These are phyloP conservation scores for Cephus pulcher DNA, from an alignment of 2,888 invertebrate genomes.

Conservation along the genomic window DNA sequence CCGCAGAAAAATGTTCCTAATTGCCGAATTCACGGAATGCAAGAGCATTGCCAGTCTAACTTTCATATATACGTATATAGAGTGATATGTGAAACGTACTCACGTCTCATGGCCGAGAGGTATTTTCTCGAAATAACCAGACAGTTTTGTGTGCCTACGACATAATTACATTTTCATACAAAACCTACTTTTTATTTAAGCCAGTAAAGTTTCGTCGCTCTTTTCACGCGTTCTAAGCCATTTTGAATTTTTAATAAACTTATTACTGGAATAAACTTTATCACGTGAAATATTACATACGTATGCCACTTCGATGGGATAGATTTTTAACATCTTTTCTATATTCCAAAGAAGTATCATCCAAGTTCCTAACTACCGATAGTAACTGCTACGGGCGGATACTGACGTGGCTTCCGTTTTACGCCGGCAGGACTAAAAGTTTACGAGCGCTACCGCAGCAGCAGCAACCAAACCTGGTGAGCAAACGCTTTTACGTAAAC, in stretches of 20 bases:
- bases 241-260: background rate
- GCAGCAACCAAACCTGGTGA: slow-evolving; percentile 20
- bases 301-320: background rate
- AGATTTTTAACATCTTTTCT: background rate
- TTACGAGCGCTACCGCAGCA: slow-evolving; percentile 34
- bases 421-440: slow-evolving; percentile 31
- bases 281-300: background rate
- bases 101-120: background rate
- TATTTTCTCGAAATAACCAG: background rate
- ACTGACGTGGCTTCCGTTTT: slow-evolving; percentile 26
- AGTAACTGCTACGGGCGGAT: background rate
- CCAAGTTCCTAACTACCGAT: background rate
- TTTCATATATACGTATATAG: background rate
- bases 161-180: slow-evolving; percentile 28
- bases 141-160: slow-evolving; percentile 6
- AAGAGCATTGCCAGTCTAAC: background rate
- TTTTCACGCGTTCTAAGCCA: background rate
- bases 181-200: slow-evolving; percentile 7
- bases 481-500: slow-evolving; percentile 30
- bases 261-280: background rate
- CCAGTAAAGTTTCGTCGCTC: background rate
- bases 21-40: slow-evolving; percentile 35
- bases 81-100: background rate
- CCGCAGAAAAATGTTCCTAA: slow-evolving; percentile 42
- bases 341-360: background rate